Percentiles rank a stretch among this genome's conserved stretches.
These are phyloP conservation scores for Dromococcyx pavoninus DNA, from an alignment of 2,797 vertebrate species.

Conservation along the genomic window DNA sequence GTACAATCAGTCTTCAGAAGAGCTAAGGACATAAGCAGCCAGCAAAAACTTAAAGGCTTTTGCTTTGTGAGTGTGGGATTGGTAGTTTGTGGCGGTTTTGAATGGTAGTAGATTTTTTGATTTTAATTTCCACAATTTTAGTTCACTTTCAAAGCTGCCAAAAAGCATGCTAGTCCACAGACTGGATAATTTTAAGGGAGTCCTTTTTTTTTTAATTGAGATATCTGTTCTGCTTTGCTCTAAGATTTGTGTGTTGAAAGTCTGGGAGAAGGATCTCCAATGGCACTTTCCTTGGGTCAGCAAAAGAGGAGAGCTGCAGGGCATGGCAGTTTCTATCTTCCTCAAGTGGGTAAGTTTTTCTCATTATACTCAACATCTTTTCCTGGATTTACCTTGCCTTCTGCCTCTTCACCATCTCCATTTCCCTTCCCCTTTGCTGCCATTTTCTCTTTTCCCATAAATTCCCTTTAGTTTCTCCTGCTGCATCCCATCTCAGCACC, in stretches of 20 bases:
- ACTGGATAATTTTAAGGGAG: not conserved
- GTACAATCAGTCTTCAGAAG: not conserved
- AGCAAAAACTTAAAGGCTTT: not conserved
- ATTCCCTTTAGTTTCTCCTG: not conserved
- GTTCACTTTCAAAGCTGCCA: not conserved
- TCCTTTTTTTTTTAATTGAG: not conserved
- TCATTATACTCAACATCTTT: not conserved
- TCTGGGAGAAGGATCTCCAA: not conserved
- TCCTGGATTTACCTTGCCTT: not conserved
- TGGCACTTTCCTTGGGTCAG: not conserved
- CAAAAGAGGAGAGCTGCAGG: not conserved
- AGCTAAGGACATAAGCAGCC: not conserved
- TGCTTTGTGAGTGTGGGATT: fast-evolving
- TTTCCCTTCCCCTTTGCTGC: not conserved
- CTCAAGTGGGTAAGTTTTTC: not conserved
- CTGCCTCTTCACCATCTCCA: not conserved
- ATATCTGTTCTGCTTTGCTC: not conserved
- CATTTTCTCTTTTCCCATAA: not conserved
- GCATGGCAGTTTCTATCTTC: not conserved
- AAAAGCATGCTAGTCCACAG: not conserved
- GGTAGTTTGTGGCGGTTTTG: not conserved
- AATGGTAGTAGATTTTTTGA: not conserved
- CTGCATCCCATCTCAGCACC: not conserved
- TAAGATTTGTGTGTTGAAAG: not conserved
- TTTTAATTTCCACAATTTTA: not conserved